These are phyloP conservation scores for Deroplatys truncata DNA, from an alignment of 2,888 invertebrate species.

Conservation along the genomic window DNA sequence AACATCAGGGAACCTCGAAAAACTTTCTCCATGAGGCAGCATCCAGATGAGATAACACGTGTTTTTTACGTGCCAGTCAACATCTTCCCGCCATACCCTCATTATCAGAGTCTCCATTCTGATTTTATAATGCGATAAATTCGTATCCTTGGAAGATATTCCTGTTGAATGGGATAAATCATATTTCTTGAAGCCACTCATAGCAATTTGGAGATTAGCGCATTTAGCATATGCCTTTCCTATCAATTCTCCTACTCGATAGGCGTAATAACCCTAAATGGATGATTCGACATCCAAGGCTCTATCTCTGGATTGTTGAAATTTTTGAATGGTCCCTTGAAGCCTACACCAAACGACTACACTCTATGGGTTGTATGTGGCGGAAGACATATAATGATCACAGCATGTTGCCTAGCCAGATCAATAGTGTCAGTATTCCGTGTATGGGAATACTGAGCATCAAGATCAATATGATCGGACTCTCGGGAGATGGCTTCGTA, in stretches of 20 bases:
- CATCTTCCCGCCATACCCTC: no score
- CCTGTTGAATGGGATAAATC: not conserved
- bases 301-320: not conserved
- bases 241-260: not conserved
- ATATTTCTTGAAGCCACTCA: not conserved
- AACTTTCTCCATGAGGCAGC: no score
- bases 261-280: not conserved
- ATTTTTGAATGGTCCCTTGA: no score
- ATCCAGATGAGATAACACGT: no score
- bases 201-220: not conserved
- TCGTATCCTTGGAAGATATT: not conserved
- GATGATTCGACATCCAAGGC: not conserved
- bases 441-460: not conserved
- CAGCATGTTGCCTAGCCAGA: not conserved
- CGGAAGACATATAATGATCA: not conserved
- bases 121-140: not conserved
- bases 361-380: not conserved
- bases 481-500: not conserved
- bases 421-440: not conserved
- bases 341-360: not conserved
- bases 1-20: no score
- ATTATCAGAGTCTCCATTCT: not conserved
- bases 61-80: no score
- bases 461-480: not conserved
- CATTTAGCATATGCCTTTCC: not conserved